Evolutionary conservation across 1,140 invertebrate species (phyloP), one percentile per base, ranked within the genome.

Genomic region (Epicauta chinensis): DNA sequence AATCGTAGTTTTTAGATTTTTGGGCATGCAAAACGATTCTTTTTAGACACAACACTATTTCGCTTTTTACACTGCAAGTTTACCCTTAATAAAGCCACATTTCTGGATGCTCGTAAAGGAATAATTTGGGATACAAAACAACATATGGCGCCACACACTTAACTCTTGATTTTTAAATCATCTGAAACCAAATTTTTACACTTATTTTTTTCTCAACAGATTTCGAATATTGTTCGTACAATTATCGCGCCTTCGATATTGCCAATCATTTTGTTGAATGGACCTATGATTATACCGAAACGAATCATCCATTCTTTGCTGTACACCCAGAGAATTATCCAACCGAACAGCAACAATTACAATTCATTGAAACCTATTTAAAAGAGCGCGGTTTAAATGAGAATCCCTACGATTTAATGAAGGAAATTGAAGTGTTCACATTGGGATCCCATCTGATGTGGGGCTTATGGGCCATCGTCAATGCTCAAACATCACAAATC

Each of bases 201-300:
- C n/a, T 17, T 23, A 23, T 57, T 42, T 37, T 35, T 59, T 59
- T 48, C 39, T 46, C 42, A 49, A 92, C 93, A 65, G 93, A 97
- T 69, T 96, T 91, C 71, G 93, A 97, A 72, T 97, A 95, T 67
- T 92, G 91, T 68, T 88, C 90, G 0, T 95, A 95, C 71, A 95
- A 94, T 69, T 91, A 93, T 68, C 73, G 94, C 53, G 92, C 87
- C 1, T 98, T 94, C 75, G 95, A 98, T 73, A 75, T 98, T 47
- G 95, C 92, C 2, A 98, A 98, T 73, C 94, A 98, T 67, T 96
- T 97, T 69, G 80, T 90, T 55, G 94, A 98, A 72, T 97, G 93
- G 92, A 82, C 81, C 5, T 95, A 91, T 70, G 89, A 97, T 65
- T 97, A 98, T 69, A 89, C 82, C 0, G 79, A 81, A 44, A 70